Conservation (phyloP, 1,140 invertebrate genomes). For the Hypsibius dujardini region DNA sequence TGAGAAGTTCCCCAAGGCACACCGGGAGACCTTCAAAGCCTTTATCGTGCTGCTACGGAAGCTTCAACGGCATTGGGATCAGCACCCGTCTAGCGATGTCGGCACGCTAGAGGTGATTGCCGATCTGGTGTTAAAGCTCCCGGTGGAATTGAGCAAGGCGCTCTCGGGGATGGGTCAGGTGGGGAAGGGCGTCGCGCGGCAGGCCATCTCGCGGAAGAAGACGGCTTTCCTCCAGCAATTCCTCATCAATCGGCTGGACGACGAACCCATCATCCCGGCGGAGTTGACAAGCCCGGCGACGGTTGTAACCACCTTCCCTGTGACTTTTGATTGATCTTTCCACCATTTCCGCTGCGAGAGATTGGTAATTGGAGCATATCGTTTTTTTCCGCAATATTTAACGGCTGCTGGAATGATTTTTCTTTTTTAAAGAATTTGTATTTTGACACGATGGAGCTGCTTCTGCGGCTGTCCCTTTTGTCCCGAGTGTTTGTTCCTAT, state of each 20-base stretch:
- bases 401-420: no score
- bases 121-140: conserved; percentile 3
- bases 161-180: background rate
- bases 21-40: conserved; percentile 1
- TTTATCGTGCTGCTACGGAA: conserved; percentile 1
- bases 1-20: background rate
- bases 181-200: background rate
- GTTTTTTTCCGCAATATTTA: no score
- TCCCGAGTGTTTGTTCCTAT: no score
- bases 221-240: background rate
- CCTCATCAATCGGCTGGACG: background rate
- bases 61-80: background rate
- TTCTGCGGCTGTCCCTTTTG: no score
- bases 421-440: no score
- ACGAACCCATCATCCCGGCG: conserved; percentile 3
- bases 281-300: no score
- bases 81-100: background rate
- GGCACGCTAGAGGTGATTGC: background rate
- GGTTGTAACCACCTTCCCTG: no score
- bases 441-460: no score
- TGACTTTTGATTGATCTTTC: no score
- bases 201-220: background rate
- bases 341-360: no score
- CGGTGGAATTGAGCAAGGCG: background rate
- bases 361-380: no score